A percentile compares a stretch with the other conserved stretches of the same genome.
These are phyloP conservation scores for Riptortus pedestris DNA, from an alignment of 1,140 invertebrate species.

Conservation along the genomic window DNA sequence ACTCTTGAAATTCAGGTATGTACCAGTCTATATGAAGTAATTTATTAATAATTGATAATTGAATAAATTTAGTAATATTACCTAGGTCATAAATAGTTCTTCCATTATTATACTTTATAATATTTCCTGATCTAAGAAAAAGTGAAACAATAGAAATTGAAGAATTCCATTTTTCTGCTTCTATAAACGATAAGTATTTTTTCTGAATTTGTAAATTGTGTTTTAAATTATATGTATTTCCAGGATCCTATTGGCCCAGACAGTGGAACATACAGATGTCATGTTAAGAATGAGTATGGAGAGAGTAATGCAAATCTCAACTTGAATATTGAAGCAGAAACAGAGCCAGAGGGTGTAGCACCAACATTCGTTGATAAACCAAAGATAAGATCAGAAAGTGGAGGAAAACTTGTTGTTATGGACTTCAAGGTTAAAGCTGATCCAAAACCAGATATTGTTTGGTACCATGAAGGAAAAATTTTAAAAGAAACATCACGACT, in stretches of 20 bases:
- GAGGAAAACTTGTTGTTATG: slow-evolving; percentile 94
- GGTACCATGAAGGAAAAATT: slow-evolving; percentile 73
- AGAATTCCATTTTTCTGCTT: too few relatives aligned
- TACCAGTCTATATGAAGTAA: too few relatives aligned
- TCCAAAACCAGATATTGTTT: slow-evolving; percentile 86
- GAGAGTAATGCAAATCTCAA: slow-evolving; percentile 98
- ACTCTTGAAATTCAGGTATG: slow-evolving; percentile 75
- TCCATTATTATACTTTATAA: too few relatives aligned
- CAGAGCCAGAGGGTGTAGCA: slow-evolving; percentile 82
- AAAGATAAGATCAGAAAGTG: slow-evolving; percentile 82
- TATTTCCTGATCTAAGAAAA: too few relatives aligned
- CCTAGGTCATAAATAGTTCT: too few relatives aligned
- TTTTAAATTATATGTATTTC: too few relatives aligned
- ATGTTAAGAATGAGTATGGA: slow-evolving; percentile 91
- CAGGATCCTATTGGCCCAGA: slow-evolving; percentile 88
- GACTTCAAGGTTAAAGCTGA: slow-evolving; percentile 90
- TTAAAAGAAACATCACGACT: slow-evolving; percentile 71
- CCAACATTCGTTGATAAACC: slow-evolving; percentile 98
- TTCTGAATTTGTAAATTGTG: too few relatives aligned
- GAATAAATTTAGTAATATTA: too few relatives aligned
- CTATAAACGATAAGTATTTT: too few relatives aligned
- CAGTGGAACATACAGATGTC: slow-evolving; percentile 93
- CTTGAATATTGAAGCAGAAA: slow-evolving; percentile 91
- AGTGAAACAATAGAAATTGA: too few relatives aligned
- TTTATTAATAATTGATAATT: too few relatives aligned